Base-by-base conservation (phyloP, 2,888 invertebrate species). In the Plagodis dolabraria region DNA sequence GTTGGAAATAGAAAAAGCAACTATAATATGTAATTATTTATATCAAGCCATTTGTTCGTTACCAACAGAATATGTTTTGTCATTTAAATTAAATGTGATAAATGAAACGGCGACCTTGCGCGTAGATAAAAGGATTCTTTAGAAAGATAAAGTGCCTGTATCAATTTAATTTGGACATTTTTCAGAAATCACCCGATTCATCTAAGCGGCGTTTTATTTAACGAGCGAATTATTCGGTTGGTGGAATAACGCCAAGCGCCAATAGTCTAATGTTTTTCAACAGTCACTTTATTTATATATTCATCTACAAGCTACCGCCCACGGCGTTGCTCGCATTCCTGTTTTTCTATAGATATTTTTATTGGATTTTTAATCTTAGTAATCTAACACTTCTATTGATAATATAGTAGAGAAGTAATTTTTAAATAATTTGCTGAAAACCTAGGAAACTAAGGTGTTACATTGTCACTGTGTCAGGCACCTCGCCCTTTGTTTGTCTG, bases 241-340 rank as follows among this genome's bases (percentile, higher is more conserved):
- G 57, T 71, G 78, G 76, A 76, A 55, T 40, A 47, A 33, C 53
- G 78, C 78, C 78, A 78, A 75, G 42, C 51, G 57, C 7, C n/a
- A 12, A 42, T 47, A 43, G 36, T 47, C 38, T 51, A 47, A 33
- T 45, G 55, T 52, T 55, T 38, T 40, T 52, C 52, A 60, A 57
- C 57, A 34, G 11, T 8, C 33, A 35, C 5, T 33, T 35, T 12
- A 46, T 46, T 36, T 10, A 35, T 42, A 12, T 9, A 42, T n/a
- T 10, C 9, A 10, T 42, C 9, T 10, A 42, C 5, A 10, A 5
- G 42, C 9, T 38, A 38, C 7, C 7, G 22, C 22, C 22, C 22
- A 22, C 22, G 22, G 22, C 22, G 22, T 2, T 22, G 22, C 22
- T 22, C 22, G 22, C 22, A 22, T 22, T 22, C 22, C 22, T 22